Evolutionary conservation across 2,113 vertebrate genomes (phyloP), one percentile per base, ranked within the genome.

Genomic region (Proterorhinus semilunaris): DNA sequence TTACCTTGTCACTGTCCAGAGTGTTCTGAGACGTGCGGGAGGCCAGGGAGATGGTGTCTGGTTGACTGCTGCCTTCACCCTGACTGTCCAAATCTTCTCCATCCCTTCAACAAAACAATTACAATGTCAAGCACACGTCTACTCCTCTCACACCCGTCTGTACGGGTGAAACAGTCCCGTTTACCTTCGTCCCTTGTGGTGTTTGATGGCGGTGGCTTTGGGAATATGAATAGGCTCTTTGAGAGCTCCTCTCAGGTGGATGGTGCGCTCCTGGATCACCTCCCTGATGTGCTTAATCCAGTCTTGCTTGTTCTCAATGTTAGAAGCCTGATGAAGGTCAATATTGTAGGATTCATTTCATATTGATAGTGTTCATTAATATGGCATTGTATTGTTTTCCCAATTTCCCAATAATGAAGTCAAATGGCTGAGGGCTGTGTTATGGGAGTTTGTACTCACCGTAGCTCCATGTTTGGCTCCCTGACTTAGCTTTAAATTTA

Each of bases 201-300:
- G 96, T 81, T 97, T 95, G 49, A 95, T 81, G 27, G 96, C 93
- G 4, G 95, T 94, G 0, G 96, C 89, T 85, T 99, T 99, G 47
- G 97, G 98, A 68, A 99, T 96, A 77, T 99, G 98, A 73, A 99
- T 99, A 42, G 98, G 97, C 83, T 99, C 97, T 83, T 99, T 99
- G 65, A 99, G 91, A 8, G 98, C 97, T 49, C 97, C 98, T 83
- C 96, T 96, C 80, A 99, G 91, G 91, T 99, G 97, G 78, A 99
- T 94, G 6, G 98, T 98, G 71, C 97, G 94, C 84, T 99, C 98
- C 90, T 99, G 98, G 71, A 99, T 99, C 62, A 98, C 98, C 80
- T 99, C 98, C 45, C 98, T 92, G 90, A 99, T 98, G 89, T 99
- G 98, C 80, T 99, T 99, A 86, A 99, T 99, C 98, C 98, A 99